Conservation (phyloP, 2,888 invertebrate species). For the Proisotoma minuta region DNA sequence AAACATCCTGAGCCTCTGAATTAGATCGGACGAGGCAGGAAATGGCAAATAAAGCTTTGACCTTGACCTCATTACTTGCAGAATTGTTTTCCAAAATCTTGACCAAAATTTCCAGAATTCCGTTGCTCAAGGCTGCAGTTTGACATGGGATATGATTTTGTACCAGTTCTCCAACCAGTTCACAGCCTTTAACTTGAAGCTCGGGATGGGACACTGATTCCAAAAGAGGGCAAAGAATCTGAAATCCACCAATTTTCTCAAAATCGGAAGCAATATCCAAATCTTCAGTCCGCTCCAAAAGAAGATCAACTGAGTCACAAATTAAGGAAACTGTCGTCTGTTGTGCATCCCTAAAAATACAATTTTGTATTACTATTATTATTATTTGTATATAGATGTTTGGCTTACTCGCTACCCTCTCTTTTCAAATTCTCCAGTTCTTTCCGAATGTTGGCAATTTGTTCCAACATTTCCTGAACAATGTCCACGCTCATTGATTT, state of each 20-base stretch:
- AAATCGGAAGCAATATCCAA: conserved; percentile 9
- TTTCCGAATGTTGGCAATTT: not conserved
- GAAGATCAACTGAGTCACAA: not conserved
- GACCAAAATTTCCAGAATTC: not conserved
- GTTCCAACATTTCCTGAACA: conserved; percentile 2
- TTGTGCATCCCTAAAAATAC: too few species aligned
- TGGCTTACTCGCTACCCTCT: not conserved
- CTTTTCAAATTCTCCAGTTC: not conserved
- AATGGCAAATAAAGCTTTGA: not conserved
- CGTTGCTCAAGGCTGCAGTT: not conserved
- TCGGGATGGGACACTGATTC: not conserved
- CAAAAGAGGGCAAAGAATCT: not conserved
- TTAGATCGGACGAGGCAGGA: conserved; percentile 10
- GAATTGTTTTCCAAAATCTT: not conserved
- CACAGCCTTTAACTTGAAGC: conserved; percentile 1
- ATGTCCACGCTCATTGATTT: conserved; percentile 3
- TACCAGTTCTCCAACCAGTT: conserved; percentile 4
- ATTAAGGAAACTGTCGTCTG: too few species aligned
- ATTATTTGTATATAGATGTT: not conserved
- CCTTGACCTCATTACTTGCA: not conserved
- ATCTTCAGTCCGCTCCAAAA: not conserved
- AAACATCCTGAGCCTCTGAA: not conserved
- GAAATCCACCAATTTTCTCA: conserved; percentile 4
- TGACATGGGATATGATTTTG: conserved; percentile 8
- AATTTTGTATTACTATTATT: not conserved